Percentiles rank a stretch among this genome's conserved stretches.
These are phyloP conservation scores for Grallaria varia DNA, from an alignment of 2,113 vertebrate species.

Conservation along the genomic window DNA sequence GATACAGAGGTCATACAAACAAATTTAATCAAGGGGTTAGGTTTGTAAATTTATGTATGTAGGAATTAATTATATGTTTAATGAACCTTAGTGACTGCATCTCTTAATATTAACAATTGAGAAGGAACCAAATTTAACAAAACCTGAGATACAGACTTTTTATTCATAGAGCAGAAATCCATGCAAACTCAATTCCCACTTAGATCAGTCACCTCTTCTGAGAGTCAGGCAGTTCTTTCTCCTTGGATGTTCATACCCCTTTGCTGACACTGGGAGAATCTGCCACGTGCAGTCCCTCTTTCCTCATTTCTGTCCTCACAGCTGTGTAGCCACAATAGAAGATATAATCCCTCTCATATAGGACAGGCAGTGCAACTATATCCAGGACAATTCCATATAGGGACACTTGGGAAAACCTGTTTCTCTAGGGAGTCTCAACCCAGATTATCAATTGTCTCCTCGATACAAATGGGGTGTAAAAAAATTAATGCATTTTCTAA, in stretches of 20 bases:
- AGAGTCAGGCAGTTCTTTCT: background rate
- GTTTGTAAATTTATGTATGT: background rate
- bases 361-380: background rate
- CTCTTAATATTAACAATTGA: background rate
- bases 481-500: background rate
- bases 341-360: background rate
- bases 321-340: background rate
- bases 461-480: background rate
- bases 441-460: background rate
- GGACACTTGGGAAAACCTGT: background rate
- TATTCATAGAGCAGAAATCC: background rate
- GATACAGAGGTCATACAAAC: background rate
- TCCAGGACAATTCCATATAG: background rate
- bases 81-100: background rate
- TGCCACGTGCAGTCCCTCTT: background rate
- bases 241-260: background rate
- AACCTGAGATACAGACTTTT: background rate
- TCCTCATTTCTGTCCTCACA: background rate
- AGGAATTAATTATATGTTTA: background rate
- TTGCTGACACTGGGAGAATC: background rate
- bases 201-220: background rate
- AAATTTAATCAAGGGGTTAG: background rate
- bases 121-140: background rate
- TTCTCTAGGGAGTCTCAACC: background rate
- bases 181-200: background rate